Conservation (phyloP, 2,797 vertebrate genomes). For the Falco berigora region DNA sequence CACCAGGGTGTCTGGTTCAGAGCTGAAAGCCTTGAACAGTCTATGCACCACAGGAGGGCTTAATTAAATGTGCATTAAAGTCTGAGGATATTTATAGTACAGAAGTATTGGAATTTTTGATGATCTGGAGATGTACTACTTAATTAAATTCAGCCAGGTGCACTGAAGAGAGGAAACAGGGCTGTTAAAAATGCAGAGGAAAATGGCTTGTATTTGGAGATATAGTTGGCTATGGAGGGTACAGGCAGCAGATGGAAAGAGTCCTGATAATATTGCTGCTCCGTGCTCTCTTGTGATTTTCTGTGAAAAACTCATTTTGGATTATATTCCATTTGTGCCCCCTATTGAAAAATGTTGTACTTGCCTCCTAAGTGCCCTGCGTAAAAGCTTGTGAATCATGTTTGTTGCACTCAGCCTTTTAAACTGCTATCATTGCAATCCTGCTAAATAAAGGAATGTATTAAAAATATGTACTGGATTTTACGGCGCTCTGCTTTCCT, state of each 20-base stretch:
- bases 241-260: neutral
- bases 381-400: neutral
- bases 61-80: conserved; percentile 64
- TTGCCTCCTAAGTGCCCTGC: neutral
- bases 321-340: conserved; percentile 32
- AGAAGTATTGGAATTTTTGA: conserved; percentile 28
- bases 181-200: conserved; percentile 10
- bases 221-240: neutral
- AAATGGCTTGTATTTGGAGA: neutral
- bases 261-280: neutral
- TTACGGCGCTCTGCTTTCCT: neutral
- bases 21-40: neutral
- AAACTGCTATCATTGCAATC: neutral
- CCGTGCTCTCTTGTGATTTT: neutral
- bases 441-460: neutral
- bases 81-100: conserved; percentile 52
- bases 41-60: neutral
- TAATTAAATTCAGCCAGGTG: conserved; percentile 61
- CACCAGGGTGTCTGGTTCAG: neutral
- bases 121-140: conserved; percentile 12
- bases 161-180: neutral
- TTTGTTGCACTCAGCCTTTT: neutral
- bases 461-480: neutral
- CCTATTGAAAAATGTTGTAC: neutral
- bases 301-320: neutral